Evolutionary conservation across 1,140 invertebrate genomes (phyloP).

Genomic region (Cecropterus lyciades): DNA sequence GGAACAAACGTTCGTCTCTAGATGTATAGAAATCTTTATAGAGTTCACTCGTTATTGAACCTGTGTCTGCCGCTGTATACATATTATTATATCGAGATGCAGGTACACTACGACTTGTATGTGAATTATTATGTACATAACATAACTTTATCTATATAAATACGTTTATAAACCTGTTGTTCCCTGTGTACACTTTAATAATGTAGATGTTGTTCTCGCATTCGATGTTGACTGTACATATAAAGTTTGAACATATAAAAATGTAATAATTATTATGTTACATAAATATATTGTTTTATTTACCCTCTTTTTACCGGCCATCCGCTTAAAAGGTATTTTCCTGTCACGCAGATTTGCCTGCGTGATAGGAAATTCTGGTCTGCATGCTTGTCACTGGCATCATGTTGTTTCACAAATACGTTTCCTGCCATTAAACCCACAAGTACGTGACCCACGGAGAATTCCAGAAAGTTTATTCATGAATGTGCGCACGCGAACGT

Average conservation of each 20-base stretch:
- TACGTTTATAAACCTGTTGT: conserved; percentile 61
- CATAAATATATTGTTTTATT: conserved; percentile 58
- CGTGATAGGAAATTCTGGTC: no score
- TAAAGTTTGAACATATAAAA: conserved; percentile 71
- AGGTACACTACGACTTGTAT: conserved; percentile 38
- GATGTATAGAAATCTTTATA: conserved; percentile 28
- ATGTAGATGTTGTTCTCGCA: conserved; percentile 62
- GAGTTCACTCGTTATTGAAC: conserved; percentile 19
- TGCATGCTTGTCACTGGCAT: no score
- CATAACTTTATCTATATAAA: conserved; percentile 50
- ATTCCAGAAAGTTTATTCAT: no score
- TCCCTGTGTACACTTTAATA: conserved; percentile 58
- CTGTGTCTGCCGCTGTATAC: conserved; percentile 39
- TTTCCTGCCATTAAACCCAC: no score
- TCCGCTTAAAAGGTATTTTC: no score
- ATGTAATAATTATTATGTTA: conserved; percentile 73
- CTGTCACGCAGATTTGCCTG: no score
- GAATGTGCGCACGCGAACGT: no score
- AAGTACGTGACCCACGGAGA: no score
- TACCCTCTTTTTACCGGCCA: not conserved
- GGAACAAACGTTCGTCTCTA: not conserved
- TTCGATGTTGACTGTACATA: conserved; percentile 76
- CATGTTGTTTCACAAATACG: no score
- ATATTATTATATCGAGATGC: conserved; percentile 33
- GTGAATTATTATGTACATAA: conserved; percentile 45